Conservation (phyloP, 2,888 invertebrate genomes). For the Nycteola revayana region DNA sequence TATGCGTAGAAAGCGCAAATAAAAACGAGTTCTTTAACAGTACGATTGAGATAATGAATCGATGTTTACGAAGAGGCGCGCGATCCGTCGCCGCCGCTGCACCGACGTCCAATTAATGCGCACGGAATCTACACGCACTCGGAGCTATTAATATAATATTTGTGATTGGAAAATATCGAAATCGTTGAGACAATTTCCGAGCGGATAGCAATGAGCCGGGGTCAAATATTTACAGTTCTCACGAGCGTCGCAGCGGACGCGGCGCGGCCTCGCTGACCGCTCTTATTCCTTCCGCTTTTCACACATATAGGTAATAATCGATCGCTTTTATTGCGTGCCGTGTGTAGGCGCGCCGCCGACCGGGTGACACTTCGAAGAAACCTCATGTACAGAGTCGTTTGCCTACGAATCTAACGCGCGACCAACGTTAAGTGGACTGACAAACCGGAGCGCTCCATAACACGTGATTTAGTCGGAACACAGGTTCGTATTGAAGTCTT, state of each 20-base stretch:
- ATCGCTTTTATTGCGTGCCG: constrained; percentile 75
- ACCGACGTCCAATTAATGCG: constrained; percentile 29
- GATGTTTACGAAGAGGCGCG: constrained; percentile 52
- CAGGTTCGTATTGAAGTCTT: constrained; percentile 22
- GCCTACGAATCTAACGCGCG: constrained; percentile 50
- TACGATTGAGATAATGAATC: constrained; percentile 69
- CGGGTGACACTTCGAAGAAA: constrained; percentile 72
- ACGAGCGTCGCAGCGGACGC: constrained; percentile 63
- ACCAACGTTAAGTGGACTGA: constrained; percentile 61
- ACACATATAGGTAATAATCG: constrained; percentile 81
- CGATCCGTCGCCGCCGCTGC: constrained; percentile 46
- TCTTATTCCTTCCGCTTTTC: constrained; percentile 77
- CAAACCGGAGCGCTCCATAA: constrained; percentile 50
- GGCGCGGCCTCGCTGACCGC: constrained; percentile 54
- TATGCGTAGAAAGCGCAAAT: constrained; percentile 79
- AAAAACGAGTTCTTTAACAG: constrained; percentile 70
- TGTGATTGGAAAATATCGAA: constrained; percentile 75
- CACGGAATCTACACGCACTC: constrained; percentile 28
- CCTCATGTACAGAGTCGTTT: constrained; percentile 60
- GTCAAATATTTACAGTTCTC: constrained; percentile 80
- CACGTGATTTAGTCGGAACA: constrained; percentile 49
- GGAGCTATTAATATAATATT: constrained; percentile 58
- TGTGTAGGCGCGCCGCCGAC: constrained; percentile 58
- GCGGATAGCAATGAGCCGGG: constrained; percentile 58
- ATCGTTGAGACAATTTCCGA: constrained; percentile 79